Base-by-base conservation (phyloP, 23 tunicate genomes). In the Halocynthia roretzi region DNA sequence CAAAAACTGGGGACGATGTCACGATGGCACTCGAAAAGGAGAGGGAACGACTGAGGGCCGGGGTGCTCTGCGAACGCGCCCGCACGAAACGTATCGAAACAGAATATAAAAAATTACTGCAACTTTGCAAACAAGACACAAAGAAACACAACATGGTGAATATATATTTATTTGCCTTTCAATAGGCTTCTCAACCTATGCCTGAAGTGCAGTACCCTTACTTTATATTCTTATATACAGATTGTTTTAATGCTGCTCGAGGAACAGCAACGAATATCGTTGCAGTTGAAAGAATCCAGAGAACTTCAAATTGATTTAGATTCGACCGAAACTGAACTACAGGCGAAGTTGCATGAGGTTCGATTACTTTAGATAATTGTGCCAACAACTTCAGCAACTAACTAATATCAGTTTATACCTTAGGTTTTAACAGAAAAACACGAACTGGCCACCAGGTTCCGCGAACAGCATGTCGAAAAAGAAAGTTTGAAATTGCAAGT, bases 31-130 rank as follows among this genome's bases (percentile, higher is more conserved):
- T 71, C n/a, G 90, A 85, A 73, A 76, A 83, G 57, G 87, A 88
- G 64, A 68, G 76, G 15, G 84, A 83, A 68, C 55, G 76, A 76
- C 53, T 89, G 7, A 81, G 61, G 31, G 40, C 77, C 6, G 21
- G 53, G 14, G 48, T 80, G 17, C 52, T 81, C 7, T 61, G 60
- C 10, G 96, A 89, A 56, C 70, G 71, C 44, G 73, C 65, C 6
- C 84, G 74, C 66, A 65, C 83, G 8, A 80, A 65, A 71, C 57
- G 70, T 60, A 56, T 80, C 54, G 96, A 84, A 67, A 44, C 18
- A 6, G 80, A 84, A 62, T 89, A 89, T 61, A 83, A 80, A 5
- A 89, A 89, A 40, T 68, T 89, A 14, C 80, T 89, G 19, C 81
- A 75, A 58, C 53, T 72, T 20, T 54, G 87, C 57, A 61, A 58